These are phyloP conservation scores for Meta bourneti DNA, from an alignment of 2,888 invertebrate genomes.

Conservation along the genomic window DNA sequence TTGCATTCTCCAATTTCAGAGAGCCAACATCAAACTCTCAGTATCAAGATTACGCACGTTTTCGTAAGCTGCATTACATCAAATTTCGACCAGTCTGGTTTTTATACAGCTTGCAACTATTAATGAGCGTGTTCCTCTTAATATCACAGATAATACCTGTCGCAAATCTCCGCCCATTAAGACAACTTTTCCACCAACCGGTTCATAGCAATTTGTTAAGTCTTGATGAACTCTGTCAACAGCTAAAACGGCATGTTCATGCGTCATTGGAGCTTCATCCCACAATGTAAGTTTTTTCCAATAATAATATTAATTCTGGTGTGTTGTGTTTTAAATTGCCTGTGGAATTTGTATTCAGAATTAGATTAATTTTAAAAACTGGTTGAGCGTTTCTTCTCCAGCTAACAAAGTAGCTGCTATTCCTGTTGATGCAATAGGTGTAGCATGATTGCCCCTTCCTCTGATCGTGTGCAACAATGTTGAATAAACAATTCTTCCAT, in stretches of 20 bases:
- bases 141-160: slow-evolving; percentile 63
- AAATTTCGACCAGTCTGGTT: slow-evolving; percentile 34
- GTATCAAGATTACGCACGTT: slow-evolving; percentile 57
- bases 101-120: slow-evolving; percentile 47
- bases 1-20: neutral
- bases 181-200: slow-evolving; percentile 70
- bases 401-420: slow-evolving; percentile 78
- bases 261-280: too few species aligned
- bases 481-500: slow-evolving; percentile 80
- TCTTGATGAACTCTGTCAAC: slow-evolving; percentile 55
- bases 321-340: slow-evolving; percentile 31
- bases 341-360: slow-evolving; percentile 18
- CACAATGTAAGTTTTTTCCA: neutral
- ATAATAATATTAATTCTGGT: neutral
- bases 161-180: slow-evolving; percentile 73
- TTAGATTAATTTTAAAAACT: slow-evolving; percentile 62
- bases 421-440: too few species aligned
- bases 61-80: neutral
- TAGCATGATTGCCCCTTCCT: slow-evolving; percentile 58
- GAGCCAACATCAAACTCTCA: too few species aligned
- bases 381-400: slow-evolving; percentile 78
- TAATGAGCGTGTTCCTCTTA: slow-evolving; percentile 4
- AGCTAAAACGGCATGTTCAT: too few species aligned
- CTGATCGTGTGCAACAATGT: slow-evolving; percentile 77
- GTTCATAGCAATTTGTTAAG: slow-evolving; percentile 34